Evolutionary conservation across 2,888 invertebrate species (phyloP).

Genomic region (Dynastes grantii): DNA sequence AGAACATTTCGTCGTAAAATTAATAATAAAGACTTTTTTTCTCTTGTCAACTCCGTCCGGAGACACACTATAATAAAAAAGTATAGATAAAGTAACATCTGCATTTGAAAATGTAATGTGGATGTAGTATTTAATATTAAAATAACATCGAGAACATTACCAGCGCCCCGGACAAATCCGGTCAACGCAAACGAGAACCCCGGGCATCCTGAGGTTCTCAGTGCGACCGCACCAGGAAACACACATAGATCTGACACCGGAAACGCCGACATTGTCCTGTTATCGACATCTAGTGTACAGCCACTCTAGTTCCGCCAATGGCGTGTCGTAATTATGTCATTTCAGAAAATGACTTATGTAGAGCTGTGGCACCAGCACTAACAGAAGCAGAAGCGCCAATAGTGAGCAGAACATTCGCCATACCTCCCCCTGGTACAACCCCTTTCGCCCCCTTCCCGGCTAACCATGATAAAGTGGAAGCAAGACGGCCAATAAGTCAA

Average conservation of each 20-base stretch:
- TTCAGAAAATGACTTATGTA: slow-evolving; percentile 63
- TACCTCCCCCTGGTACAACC: background rate
- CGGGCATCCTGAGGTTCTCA: slow-evolving; percentile 61
- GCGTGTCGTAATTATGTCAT: slow-evolving; percentile 64
- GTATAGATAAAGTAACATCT: too few species aligned
- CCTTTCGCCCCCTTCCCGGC: slow-evolving; percentile 29
- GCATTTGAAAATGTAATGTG: too few species aligned
- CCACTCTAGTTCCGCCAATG: slow-evolving; percentile 57
- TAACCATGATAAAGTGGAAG: slow-evolving; percentile 53
- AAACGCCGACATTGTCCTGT: slow-evolving; percentile 66
- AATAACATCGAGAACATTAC: too few species aligned
- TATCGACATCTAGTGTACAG: slow-evolving; percentile 63
- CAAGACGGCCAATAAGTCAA: slow-evolving; percentile 54
- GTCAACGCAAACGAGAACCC: slow-evolving; percentile 59
- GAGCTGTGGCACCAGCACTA: slow-evolving; percentile 28
- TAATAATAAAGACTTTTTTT: too few species aligned
- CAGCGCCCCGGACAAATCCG: slow-evolving; percentile 43
- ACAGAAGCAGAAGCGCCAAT: slow-evolving; percentile 36
- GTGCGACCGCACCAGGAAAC: slow-evolving; percentile 63
- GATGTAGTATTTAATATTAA: too few species aligned
- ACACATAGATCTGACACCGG: slow-evolving; percentile 64
- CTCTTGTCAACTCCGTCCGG: too few species aligned
- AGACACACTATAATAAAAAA: too few species aligned
- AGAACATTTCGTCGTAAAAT: too few species aligned
- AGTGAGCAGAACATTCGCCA: slow-evolving; percentile 13